Evolutionary conservation across 2,888 invertebrate species (phyloP).

Genomic region (Pollenia amentaria): DNA sequence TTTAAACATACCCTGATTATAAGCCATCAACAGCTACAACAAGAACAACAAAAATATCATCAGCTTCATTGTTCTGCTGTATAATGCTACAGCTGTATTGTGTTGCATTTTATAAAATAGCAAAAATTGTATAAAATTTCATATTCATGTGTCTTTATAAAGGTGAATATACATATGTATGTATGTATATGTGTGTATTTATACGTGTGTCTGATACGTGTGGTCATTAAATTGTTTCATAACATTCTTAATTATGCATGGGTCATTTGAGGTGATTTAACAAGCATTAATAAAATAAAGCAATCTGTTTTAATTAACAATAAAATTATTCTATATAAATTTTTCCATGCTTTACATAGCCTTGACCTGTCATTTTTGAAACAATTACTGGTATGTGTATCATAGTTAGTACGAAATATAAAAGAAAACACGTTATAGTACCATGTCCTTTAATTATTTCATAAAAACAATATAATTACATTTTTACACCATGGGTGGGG

Average conservation of each 20-base stretch:
- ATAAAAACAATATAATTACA: too few species aligned
- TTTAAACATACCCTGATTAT: too few species aligned
- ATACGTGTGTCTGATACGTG: not conserved
- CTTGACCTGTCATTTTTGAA: conserved; percentile 6
- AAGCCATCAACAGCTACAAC: conserved; percentile 56
- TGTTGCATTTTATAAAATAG: conserved; percentile 37
- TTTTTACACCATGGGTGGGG: too few species aligned
- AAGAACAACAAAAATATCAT: conserved; percentile 12
- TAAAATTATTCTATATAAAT: not conserved
- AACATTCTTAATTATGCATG: conserved; percentile 45
- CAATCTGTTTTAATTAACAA: conserved; percentile 32
- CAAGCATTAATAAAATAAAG: conserved; percentile 32
- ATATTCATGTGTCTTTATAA: not conserved
- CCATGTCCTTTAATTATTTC: too few species aligned
- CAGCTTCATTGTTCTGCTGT: conserved; percentile 6
- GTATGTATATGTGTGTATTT: not conserved
- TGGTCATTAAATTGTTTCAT: conserved; percentile 45
- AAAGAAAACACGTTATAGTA: too few species aligned
- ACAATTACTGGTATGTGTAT: too few species aligned
- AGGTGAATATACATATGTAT: not conserved
- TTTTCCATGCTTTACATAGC: not conserved
- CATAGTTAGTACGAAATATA: too few species aligned
- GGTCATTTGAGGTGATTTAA: conserved; percentile 50
- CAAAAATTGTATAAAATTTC: conserved; percentile 20
- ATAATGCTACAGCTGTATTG: not conserved